phyloP scores from a whole-genome alignment of 1,140 invertebrate species.

The Psix sp. region DNA sequence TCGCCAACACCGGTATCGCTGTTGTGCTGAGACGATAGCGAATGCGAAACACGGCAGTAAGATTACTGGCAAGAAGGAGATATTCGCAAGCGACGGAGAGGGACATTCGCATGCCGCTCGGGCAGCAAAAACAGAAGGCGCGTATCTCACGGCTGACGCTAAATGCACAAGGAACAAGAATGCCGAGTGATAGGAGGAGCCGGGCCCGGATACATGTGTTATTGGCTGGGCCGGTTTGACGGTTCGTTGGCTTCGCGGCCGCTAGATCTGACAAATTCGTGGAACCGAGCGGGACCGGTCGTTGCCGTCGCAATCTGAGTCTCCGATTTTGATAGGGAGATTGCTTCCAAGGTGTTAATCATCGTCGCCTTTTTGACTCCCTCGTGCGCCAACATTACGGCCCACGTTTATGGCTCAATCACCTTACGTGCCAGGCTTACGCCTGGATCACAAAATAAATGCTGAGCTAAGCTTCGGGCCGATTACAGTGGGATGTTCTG shows the following conservation, averaged over 20 bases:
- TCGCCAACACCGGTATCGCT: constrained; percentile 65
- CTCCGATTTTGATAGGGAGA: constrained; percentile 45
- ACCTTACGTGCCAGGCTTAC: constrained; percentile 14
- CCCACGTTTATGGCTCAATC: constrained; percentile 45
- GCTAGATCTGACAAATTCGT: constrained; percentile 56
- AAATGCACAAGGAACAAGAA: constrained; percentile 53
- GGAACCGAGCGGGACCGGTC: constrained; percentile 34
- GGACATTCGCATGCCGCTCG: constrained; percentile 19
- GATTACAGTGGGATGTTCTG: not conserved
- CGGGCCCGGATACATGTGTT: constrained; percentile 48
- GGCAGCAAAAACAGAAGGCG: constrained; percentile 5
- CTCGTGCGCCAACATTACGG: constrained; percentile 19
- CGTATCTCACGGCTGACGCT: constrained; percentile 50
- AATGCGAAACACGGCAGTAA: constrained; percentile 24
- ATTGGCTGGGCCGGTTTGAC: constrained; percentile 37
- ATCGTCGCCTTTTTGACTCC: constrained; percentile 32
- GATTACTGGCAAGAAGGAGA: constrained; percentile 40
- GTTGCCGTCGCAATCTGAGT: constrained; percentile 6
- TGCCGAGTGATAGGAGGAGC: constrained; percentile 37
- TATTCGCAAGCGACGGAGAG: constrained; percentile 14
- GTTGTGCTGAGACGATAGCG: constrained; percentile 33
- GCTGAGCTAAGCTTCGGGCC: not conserved
- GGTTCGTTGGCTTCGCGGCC: constrained; percentile 38
- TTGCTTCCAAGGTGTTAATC: constrained; percentile 43
- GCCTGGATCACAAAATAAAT: not conserved